Percentiles rank a stretch among this genome's conserved stretches.
These are phyloP conservation scores for Puntigrus tetrazona DNA, from an alignment of 2,113 vertebrate species.

Conservation along the genomic window DNA sequence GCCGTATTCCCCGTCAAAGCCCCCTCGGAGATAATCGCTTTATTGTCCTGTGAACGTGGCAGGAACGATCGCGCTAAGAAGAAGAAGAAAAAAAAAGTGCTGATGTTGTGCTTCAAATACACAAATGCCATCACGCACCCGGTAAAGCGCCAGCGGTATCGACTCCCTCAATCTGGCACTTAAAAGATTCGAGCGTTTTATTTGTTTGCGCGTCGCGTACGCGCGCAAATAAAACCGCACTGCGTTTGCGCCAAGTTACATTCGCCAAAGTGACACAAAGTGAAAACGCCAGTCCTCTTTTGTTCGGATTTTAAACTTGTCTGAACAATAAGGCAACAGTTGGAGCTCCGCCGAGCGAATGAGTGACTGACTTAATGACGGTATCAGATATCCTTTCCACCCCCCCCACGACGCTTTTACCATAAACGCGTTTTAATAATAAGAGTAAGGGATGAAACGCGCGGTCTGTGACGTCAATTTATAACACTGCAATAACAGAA, in stretches of 20 bases:
- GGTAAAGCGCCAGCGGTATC: neutral
- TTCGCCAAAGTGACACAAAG: neutral
- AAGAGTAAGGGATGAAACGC: too few relatives aligned
- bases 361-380: conserved; percentile 32
- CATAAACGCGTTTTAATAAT: too few relatives aligned
- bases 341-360: conserved; percentile 58
- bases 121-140: too few relatives aligned
- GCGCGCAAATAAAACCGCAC: conserved; percentile 27
- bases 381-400: conserved; percentile 44
- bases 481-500: neutral
- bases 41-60: conserved; percentile 21
- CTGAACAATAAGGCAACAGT: conserved; percentile 70
- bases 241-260: conserved; percentile 24
- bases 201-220: conserved; percentile 45
- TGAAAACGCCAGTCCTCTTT: neutral
- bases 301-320: neutral
- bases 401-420: conserved; percentile 38
- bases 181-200: neutral
- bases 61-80: neutral
- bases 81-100: conserved; percentile 7
- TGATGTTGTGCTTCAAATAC: neutral
- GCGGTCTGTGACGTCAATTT: neutral
- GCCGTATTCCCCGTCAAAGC: neutral
- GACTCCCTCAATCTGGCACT: neutral
- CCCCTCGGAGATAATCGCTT: neutral